Percentiles rank a stretch among this genome's conserved stretches.
These are phyloP conservation scores for Erebia epiphron DNA, from an alignment of 2,888 invertebrate genomes.

Conservation along the genomic window DNA sequence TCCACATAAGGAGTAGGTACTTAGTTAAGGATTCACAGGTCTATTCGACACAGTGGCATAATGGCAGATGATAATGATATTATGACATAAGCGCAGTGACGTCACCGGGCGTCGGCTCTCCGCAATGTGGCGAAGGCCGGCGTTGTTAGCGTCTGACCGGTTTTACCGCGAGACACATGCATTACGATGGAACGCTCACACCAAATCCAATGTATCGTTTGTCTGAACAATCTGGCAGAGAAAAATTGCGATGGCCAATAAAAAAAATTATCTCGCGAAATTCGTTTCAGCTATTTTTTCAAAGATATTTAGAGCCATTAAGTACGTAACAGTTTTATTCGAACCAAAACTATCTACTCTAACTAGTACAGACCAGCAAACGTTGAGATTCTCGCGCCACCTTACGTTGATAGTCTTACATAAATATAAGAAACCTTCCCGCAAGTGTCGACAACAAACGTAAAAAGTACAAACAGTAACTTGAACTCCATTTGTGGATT, in stretches of 20 bases:
- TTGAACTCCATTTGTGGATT: too few relatives aligned
- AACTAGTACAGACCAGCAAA: too few relatives aligned
- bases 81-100: slow-evolving; percentile 79
- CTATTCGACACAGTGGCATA: slow-evolving; percentile 51
- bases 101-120: slow-evolving; percentile 69
- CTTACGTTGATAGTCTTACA: too few relatives aligned
- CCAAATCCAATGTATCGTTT: slow-evolving; percentile 5
- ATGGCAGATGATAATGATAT: slow-evolving; percentile 48
- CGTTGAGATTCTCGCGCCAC: too few relatives aligned
- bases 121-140: slow-evolving; percentile 74
- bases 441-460: too few relatives aligned
- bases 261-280: neutral
- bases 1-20: slow-evolving; percentile 36
- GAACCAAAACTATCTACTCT: too few relatives aligned
- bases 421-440: too few relatives aligned
- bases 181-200: slow-evolving; percentile 45
- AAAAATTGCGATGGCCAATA: neutral
- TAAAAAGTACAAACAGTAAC: too few relatives aligned
- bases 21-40: slow-evolving; percentile 47
- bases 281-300: neutral
- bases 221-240: slow-evolving; percentile 5
- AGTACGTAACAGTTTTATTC: neutral
- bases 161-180: slow-evolving; percentile 62
- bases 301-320: neutral
- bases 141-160: slow-evolving; percentile 60